A percentile compares a stretch with the other conserved stretches of the same genome.
Evolutionary conservation across 2,113 vertebrate species (phyloP).

Genomic region (Danionella cerebrum): DNA sequence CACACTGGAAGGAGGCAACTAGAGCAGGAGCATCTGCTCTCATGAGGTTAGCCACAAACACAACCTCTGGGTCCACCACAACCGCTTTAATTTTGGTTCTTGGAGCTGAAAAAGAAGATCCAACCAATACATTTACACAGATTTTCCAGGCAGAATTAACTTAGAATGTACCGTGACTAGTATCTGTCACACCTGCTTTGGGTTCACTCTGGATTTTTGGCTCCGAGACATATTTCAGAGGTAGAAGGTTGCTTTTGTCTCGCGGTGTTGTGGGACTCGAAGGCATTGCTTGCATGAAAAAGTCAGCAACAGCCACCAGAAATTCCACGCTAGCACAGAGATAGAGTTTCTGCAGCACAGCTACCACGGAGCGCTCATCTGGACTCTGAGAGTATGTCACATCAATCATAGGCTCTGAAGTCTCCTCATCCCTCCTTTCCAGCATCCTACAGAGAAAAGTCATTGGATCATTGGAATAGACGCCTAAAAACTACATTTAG

Average conservation of each 20-base stretch:
- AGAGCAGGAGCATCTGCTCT: slow-evolving; percentile 82
- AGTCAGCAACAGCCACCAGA: slow-evolving; percentile 83
- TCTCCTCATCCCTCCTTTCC: slow-evolving; percentile 65
- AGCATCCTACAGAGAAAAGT: slow-evolving; percentile 76
- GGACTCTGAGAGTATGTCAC: slow-evolving; percentile 69
- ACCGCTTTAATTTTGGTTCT: slow-evolving; percentile 65
- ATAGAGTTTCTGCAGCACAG: slow-evolving; percentile 83
- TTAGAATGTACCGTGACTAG: background rate
- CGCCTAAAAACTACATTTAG: background rate
- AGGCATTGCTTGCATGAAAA: slow-evolving; percentile 83
- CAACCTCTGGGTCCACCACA: slow-evolving; percentile 86
- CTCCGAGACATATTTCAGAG: slow-evolving; percentile 58
- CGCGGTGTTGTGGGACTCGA: slow-evolving; percentile 37
- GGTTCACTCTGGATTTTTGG: slow-evolving; percentile 49
- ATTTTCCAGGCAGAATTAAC: no score
- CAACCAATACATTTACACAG: no score
- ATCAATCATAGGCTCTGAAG: slow-evolving; percentile 74
- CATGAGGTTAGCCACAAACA: slow-evolving; percentile 87
- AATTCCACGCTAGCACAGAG: slow-evolving; percentile 94
- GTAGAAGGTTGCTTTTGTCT: slow-evolving; percentile 61
- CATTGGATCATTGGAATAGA: background rate
- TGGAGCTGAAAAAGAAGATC: slow-evolving; percentile 20
- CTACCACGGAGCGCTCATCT: slow-evolving; percentile 60
- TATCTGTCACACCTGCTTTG: slow-evolving; percentile 38
- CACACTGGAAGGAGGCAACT: slow-evolving; percentile 81